Base-by-base conservation (phyloP, 1,140 invertebrate species). In the Zelostemma sp. region DNA sequence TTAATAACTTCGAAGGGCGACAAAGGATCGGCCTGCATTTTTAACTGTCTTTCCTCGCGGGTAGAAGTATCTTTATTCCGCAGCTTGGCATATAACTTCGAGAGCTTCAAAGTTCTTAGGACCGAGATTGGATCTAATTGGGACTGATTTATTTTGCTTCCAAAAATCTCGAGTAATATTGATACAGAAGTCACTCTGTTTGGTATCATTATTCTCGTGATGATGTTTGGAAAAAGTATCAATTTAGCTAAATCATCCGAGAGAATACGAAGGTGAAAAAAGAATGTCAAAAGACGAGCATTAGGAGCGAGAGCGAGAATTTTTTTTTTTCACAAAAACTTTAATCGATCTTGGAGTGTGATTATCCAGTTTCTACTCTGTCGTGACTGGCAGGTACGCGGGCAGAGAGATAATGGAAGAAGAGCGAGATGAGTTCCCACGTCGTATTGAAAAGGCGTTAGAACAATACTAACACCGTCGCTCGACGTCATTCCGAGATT, bases 401-500 rank as follows among this genome's bases (percentile, higher is more conserved):
- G 63, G 56, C 56, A 58, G 47, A 21, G 17, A 72, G 65, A 73
- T 76, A 76, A 77, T 72, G 71, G 72, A 57, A 31, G 58, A 55
- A 53, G 46, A 57, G 50, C 55, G 41, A 53, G 38, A 53, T 46
- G 68, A 64, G 72, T 81, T 80, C 77, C 76, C 77, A 77, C 74
- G 74, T 58, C 54, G 53, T 66, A 65, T 70, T 66, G 53, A 18
- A 12, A 68, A 78, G 73, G 77, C 75, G 74, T 80, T 76, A 77
- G 79, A 80, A 81, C 80, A 81, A 81, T 82, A 73, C 60, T 43
- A 56, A 54, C 63, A 66, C 58, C 71, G 63, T 73, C 75, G 72
- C 67, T 65, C 75, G 71, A 69, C 61, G 64, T 79, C 75, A 79
- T 77, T 80, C 78, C 73, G 72, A 77, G 75, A 79, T 81, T 83